Evolutionary conservation across 2,888 invertebrate genomes (phyloP).

Genomic region (Tetragonula carbonaria): DNA sequence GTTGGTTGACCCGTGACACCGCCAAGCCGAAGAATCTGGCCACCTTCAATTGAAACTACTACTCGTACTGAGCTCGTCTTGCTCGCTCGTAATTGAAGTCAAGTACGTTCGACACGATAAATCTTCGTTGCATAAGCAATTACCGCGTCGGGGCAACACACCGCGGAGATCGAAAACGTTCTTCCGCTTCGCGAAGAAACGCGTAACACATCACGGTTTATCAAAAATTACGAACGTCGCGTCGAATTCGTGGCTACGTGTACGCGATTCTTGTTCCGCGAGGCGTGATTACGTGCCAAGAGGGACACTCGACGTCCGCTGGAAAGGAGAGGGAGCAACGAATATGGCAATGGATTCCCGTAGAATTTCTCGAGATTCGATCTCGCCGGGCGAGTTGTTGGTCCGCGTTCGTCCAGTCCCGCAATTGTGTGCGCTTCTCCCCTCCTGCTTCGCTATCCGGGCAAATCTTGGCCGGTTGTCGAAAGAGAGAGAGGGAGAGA

Average conservation of each 20-base stretch:
- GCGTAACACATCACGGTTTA: not conserved
- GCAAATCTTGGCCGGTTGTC: constrained; percentile 52
- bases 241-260: constrained; percentile 3
- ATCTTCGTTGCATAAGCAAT: constrained; percentile 66
- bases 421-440: constrained; percentile 49
- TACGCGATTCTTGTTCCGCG: constrained; percentile 37
- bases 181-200: not conserved
- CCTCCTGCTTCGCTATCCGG: constrained; percentile 12
- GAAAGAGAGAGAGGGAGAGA: constrained; percentile 15
- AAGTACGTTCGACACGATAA: constrained; percentile 66
- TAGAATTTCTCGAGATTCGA: constrained; percentile 62
- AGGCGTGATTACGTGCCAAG: constrained; percentile 43
- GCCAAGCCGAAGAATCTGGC: constrained; percentile 47
- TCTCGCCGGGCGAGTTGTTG: constrained; percentile 55
- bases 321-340: constrained; percentile 21
- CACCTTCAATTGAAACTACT: constrained; percentile 56
- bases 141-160: constrained; percentile 32
- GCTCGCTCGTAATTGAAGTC: constrained; percentile 62
- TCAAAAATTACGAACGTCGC: not conserved
- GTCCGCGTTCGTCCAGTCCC: constrained; percentile 44
- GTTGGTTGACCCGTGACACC: constrained; percentile 52
- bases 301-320: constrained; percentile 41
- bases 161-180: constrained; percentile 21
- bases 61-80: constrained; percentile 30
- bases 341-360: constrained; percentile 61